Evolutionary conservation across 2,797 vertebrate genomes (phyloP).

Genomic region (Miichthys miiuy): DNA sequence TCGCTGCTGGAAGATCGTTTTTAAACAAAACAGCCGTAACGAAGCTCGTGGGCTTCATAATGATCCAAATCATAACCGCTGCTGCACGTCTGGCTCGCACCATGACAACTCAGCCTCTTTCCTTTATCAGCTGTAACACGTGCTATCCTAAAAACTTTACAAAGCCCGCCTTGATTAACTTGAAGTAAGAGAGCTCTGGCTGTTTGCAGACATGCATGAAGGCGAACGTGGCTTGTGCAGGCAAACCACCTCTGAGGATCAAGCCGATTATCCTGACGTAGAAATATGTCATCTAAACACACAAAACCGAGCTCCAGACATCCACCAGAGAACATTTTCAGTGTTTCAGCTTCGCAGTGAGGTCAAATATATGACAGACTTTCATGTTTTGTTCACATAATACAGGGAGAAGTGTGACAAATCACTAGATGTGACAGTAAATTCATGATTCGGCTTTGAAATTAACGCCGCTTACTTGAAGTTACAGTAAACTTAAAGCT

Average conservation of each 20-base stretch:
- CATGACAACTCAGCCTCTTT: not conserved
- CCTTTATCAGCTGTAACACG: not conserved
- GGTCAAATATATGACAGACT: not conserved
- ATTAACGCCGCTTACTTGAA: too few species aligned
- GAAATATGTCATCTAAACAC: not conserved
- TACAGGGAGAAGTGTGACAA: too few species aligned
- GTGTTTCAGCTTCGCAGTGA: not conserved
- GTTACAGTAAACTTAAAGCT: too few species aligned
- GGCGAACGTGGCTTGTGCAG: constrained; percentile 10
- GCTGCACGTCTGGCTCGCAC: not conserved
- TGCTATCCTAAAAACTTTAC: not conserved
- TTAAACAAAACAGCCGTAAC: not conserved
- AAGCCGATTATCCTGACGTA: too few species aligned
- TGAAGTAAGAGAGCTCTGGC: not conserved
- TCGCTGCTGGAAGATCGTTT: not conserved
- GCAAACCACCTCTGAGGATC: not conserved
- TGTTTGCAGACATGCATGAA: not conserved
- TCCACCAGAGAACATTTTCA: too few species aligned
- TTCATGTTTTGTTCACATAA: too few species aligned
- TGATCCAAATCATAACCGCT: not conserved
- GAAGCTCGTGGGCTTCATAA: not conserved
- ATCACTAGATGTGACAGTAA: too few species aligned
- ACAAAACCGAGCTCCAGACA: not conserved
- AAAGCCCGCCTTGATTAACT: too few species aligned
- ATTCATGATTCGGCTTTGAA: too few species aligned